phyloP scores from a whole-genome alignment of 2,113 vertebrate species.

The Sardina pilchardus region DNA sequence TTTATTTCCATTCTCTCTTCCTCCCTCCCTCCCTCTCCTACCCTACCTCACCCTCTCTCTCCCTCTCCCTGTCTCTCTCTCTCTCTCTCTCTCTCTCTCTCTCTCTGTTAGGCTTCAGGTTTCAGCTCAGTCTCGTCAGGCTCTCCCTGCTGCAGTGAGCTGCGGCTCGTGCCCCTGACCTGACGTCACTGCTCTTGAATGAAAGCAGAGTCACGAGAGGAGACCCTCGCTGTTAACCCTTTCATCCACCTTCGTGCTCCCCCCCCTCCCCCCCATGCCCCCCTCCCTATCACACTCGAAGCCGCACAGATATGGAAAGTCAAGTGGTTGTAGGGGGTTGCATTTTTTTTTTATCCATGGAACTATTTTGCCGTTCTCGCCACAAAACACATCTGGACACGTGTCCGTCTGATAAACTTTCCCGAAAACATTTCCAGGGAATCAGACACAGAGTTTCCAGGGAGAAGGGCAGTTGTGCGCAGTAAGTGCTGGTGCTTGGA shows the following conservation, averaged over 20 bases:
- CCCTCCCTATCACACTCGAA: background rate
- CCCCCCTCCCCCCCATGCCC: background rate
- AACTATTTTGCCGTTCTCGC: background rate
- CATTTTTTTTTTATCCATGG: background rate
- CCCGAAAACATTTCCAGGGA: background rate
- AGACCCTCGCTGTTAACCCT: constrained; percentile 47
- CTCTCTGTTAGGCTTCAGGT: constrained; percentile 64
- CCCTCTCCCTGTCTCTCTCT: background rate
- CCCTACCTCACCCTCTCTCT: too few species aligned
- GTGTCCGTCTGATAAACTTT: background rate
- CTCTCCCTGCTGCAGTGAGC: constrained; percentile 60
- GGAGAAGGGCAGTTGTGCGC: background rate
- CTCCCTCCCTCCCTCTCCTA: background rate
- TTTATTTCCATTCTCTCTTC: constrained; percentile 14
- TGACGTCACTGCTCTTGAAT: constrained; percentile 60
- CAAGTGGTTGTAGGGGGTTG: background rate
- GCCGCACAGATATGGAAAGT: background rate
- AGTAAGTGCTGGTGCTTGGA: too few species aligned
- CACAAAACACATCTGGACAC: background rate
- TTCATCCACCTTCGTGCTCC: constrained; percentile 35
- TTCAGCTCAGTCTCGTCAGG: constrained; percentile 65
- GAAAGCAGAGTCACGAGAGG: constrained; percentile 30
- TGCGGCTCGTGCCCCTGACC: constrained; percentile 43
- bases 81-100: constrained; percentile 28
- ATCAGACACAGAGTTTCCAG: background rate